Percentiles rank a stretch among this genome's conserved stretches.
Conservation (phyloP, 2,113 vertebrate genomes). For the Electrona antarctica region DNA sequence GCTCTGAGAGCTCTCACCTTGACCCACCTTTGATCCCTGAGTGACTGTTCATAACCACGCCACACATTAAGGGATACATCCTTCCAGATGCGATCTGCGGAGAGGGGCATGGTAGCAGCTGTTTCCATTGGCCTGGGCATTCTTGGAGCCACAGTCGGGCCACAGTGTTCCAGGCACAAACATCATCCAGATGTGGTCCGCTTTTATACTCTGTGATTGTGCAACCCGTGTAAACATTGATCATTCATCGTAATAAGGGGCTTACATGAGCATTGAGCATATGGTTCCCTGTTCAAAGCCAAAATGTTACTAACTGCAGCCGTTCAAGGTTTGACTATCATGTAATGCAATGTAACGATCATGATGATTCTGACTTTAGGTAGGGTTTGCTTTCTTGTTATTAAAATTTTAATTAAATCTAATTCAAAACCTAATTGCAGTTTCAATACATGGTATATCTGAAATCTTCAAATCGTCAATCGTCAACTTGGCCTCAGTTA, state of each 20-base stretch:
- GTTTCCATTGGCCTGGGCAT: conserved; percentile 39
- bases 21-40: conserved; percentile 6
- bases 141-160: conserved; percentile 47
- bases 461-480: no score
- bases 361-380: not conserved
- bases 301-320: conserved; percentile 1
- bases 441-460: not conserved
- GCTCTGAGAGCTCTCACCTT: not conserved
- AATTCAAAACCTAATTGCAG: not conserved
- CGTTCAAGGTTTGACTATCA: not conserved
- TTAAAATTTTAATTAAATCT: not conserved
- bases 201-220: conserved; percentile 19
- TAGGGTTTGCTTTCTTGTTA: not conserved
- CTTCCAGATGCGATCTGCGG: conserved; percentile 13
- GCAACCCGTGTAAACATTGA: conserved; percentile 52
- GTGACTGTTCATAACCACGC: conserved; percentile 8
- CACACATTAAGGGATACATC: not conserved
- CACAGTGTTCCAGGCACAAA: conserved; percentile 18
- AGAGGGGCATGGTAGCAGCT: conserved; percentile 40
- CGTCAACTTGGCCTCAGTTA: no score
- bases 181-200: conserved; percentile 49
- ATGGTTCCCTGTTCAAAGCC: conserved; percentile 5
- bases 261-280: conserved; percentile 1
- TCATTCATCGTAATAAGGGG: conserved; percentile 31
- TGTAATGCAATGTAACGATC: not conserved